Base-by-base conservation (phyloP, 1,140 invertebrate species). In the Holotrichia oblita region DNA sequence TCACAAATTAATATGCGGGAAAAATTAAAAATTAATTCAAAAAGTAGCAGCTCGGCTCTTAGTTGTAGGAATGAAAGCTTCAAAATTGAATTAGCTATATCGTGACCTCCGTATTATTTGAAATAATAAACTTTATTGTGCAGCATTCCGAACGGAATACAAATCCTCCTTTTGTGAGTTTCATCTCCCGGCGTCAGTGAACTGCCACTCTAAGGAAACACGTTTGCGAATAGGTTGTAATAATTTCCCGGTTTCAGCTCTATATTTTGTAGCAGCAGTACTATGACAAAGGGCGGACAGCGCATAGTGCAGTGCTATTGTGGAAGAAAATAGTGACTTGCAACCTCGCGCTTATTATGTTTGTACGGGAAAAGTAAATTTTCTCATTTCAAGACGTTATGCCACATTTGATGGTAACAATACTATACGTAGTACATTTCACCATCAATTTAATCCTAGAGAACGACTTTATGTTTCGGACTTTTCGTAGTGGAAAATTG, bases 91-190 rank as follows among this genome's bases (percentile, higher is more conserved):
- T 69, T 69, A 69, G 22, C 61, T 17, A 20, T 69, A 22, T 69
- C 61, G 17, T 69, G 22, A 69, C 61, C 17, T 17, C 61, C 22
- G 61, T 69, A 69, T 69, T 69, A 69, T 69, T 69, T 69, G 61
- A 69, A 69, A 69, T 69, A 69, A 69, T 69, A 69, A 69, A 69
- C 17, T 69, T 69, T 69, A 69, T 69, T 10, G 61, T 69, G 22
- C 61, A 20, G 22, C 22, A 69, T 69, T 10, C 61, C 22, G 20
- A 69, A 69, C 22, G 27, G 17, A 22, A 69, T 22, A 9, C 61
- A 20, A 69, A 69, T 69, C 12, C 61, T 27, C 12, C 61, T 69
- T 14, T 24, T 17, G 27, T 22, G 24, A 69, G 22, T 22, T 69
- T 69, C 61, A 69, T 69, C 20, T 69, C 61, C n/a, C n/a, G n/a